Evolutionary conservation across 2,888 invertebrate species (phyloP).

Genomic region (Callinectes sapidus): DNA sequence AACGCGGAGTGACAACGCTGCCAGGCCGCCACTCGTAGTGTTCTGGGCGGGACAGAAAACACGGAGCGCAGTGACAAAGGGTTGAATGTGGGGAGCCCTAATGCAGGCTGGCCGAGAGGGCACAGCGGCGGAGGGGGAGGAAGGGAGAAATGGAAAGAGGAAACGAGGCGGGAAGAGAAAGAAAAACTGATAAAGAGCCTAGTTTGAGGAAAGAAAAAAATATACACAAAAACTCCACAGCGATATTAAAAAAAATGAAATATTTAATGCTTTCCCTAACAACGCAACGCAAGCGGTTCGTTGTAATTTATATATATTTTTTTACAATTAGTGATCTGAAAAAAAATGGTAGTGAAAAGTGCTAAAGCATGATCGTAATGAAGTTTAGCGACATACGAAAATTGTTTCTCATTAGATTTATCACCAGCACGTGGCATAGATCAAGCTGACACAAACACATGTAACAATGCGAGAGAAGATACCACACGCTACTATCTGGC

Average conservation of each 20-base stretch:
- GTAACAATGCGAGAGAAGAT: not conserved
- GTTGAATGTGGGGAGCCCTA: conserved; percentile 1
- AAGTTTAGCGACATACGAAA: not conserved
- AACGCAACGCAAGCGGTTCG: not conserved
- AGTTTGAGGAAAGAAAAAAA: not conserved
- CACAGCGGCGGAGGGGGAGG: not conserved
- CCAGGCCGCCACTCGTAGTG: conserved; percentile 1
- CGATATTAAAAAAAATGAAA: conserved; percentile 16
- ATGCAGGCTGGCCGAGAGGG: not conserved
- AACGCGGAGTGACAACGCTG: conserved; percentile 21
- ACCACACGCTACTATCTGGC: not conserved
- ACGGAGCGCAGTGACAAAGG: conserved; percentile 18
- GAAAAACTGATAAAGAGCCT: not conserved
- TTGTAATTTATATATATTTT: not conserved
- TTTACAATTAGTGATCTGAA: not conserved
- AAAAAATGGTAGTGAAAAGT: not conserved
- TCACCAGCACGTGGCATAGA: not conserved
- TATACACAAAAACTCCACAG: not conserved
- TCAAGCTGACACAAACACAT: not conserved
- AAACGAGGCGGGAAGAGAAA: not conserved
- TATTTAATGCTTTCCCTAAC: not conserved
- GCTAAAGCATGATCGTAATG: too few species aligned
- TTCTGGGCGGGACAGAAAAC: conserved; percentile 18
- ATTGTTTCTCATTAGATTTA: not conserved
- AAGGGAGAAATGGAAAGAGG: conserved; percentile 1